Evolutionary conservation across 2,888 invertebrate genomes (phyloP).

Genomic region (Drosophila kuntzei): DNA sequence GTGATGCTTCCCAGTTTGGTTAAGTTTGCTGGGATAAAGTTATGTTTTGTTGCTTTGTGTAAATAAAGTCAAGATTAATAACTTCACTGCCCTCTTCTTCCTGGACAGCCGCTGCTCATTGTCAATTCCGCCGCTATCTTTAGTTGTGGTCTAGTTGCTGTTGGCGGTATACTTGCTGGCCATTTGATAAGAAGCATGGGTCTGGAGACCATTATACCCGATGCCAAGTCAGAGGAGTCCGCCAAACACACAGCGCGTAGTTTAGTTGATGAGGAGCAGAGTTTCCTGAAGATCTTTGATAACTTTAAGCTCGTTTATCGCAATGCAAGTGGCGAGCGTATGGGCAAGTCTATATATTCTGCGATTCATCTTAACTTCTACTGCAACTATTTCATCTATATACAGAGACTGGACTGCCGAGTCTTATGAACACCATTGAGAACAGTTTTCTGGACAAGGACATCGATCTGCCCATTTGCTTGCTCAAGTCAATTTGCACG

Average conservation of each 20-base stretch:
- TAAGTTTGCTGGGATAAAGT: not conserved
- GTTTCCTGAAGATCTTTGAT: slow-evolving; percentile 58
- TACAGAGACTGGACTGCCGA: slow-evolving; percentile 74
- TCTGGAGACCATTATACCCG: slow-evolving; percentile 48
- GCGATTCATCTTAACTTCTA: no score
- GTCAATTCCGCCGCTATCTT: slow-evolving; percentile 76
- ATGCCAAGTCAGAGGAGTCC: slow-evolving; percentile 9
- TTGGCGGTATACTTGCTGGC: slow-evolving; percentile 62
- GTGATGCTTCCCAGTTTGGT: no score
- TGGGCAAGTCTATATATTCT: slow-evolving; percentile 56
- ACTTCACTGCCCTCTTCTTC: not conserved
- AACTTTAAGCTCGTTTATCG: slow-evolving; percentile 77
- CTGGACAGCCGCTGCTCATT: slow-evolving; percentile 69
- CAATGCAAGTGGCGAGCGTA: slow-evolving; percentile 70
- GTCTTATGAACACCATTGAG: slow-evolving; percentile 86
- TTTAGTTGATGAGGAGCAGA: slow-evolving; percentile 33
- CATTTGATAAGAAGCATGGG: slow-evolving; percentile 67
- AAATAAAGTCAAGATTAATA: not conserved
- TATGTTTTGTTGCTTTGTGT: not conserved
- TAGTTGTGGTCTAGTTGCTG: slow-evolving; percentile 70
- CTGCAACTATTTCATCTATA: not conserved
- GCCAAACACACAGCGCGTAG: slow-evolving; percentile 27
- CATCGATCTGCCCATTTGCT: slow-evolving; percentile 88
- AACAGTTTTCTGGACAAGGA: slow-evolving; percentile 87
- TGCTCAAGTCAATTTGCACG: slow-evolving; percentile 88